Conservation (phyloP, 2,888 invertebrate genomes). For the Amorpha juglandis region DNA sequence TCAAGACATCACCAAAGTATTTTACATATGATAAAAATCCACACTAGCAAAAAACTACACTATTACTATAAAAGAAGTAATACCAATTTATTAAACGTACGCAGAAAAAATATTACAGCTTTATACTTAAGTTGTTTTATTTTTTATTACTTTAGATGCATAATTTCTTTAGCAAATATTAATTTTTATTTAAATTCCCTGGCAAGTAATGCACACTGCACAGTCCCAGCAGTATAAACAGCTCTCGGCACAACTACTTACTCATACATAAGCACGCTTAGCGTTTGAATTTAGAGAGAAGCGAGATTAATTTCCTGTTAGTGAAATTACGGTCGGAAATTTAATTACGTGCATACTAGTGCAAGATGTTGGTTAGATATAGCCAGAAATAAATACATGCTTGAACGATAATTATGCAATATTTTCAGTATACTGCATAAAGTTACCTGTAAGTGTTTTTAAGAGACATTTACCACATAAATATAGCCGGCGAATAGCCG, state of each 20-base stretch:
- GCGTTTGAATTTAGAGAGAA: slow-evolving; percentile 8
- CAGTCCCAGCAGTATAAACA: background rate
- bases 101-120: too few relatives aligned
- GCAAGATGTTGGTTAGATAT: background rate
- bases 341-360: slow-evolving; percentile 24
- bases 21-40: too few relatives aligned
- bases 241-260: background rate
- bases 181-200: background rate
- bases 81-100: too few relatives aligned
- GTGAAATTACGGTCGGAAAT: slow-evolving; percentile 20
- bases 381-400: background rate
- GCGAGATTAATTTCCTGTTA: slow-evolving; percentile 29
- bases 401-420: background rate
- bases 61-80: too few relatives aligned
- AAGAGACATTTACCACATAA: too few relatives aligned
- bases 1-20: too few relatives aligned
- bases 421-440: background rate
- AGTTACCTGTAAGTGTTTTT: background rate
- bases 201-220: background rate
- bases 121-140: background rate
- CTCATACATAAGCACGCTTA: background rate
- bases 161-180: background rate
- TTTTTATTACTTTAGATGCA: background rate
- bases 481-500: too few relatives aligned
- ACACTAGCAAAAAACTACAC: too few relatives aligned